phyloP scores from a whole-genome alignment of 2,888 invertebrate genomes.

The Dendrolimus pini region DNA sequence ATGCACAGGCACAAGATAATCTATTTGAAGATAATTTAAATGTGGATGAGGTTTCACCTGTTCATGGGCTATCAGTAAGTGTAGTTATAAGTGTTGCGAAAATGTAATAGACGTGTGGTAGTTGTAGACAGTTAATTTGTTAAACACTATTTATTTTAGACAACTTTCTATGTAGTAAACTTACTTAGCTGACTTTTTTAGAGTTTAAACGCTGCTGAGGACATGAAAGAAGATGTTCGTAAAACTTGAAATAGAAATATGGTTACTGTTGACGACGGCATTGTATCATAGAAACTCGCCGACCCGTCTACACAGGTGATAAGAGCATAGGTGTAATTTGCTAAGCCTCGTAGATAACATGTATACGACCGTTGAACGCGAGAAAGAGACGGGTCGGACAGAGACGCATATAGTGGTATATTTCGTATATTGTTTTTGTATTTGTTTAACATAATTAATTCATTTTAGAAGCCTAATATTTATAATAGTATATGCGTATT shows the following conservation, averaged over 20 bases:
- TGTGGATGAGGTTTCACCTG: neutral
- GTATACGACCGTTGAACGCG: too few relatives aligned
- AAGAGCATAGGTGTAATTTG: too few relatives aligned
- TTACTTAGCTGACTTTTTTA: neutral
- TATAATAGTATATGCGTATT: too few relatives aligned
- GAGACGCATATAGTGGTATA: too few relatives aligned
- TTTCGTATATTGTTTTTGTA: too few relatives aligned
- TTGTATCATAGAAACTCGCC: too few relatives aligned
- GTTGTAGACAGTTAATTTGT: neutral
- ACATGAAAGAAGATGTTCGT: neutral
- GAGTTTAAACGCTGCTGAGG: neutral
- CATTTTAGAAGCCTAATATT: too few relatives aligned
- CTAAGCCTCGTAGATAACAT: too few relatives aligned
- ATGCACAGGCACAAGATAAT: neutral
- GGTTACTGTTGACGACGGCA: too few relatives aligned
- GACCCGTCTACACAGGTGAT: too few relatives aligned
- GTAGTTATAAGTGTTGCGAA: neutral
- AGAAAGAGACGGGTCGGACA: too few relatives aligned
- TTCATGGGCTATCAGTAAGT: neutral
- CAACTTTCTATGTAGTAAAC: neutral
- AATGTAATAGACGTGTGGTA: neutral
- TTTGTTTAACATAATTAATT: too few relatives aligned
- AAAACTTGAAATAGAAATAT: neutral
- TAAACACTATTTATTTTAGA: neutral
- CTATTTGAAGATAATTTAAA: constrained; percentile 1